Evolutionary conservation across 2,797 vertebrate species (phyloP).

Genomic region (Ptychadena robeensis): DNA sequence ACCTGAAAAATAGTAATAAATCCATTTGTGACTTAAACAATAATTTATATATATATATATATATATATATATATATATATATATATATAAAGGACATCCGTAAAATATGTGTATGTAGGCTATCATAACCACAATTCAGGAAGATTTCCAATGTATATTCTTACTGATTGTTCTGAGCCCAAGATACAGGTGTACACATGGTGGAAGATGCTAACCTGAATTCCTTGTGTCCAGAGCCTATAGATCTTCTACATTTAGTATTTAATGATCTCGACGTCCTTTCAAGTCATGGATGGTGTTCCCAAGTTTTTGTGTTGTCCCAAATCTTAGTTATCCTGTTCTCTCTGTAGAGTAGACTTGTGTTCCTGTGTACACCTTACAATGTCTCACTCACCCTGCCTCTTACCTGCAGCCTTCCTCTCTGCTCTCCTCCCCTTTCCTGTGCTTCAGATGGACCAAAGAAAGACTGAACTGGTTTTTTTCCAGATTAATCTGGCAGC

Average conservation of each 20-base stretch:
- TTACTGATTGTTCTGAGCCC: too few species aligned
- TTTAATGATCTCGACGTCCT: not conserved
- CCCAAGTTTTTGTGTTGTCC: too few species aligned
- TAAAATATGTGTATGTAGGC: too few species aligned
- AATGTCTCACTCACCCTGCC: not conserved
- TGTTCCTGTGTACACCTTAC: not conserved
- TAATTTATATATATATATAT: too few species aligned
- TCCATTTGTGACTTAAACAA: too few species aligned
- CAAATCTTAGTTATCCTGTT: not conserved
- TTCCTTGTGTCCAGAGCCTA: not conserved
- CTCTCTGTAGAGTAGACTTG: not conserved
- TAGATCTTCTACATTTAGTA: not conserved
- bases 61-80: too few species aligned
- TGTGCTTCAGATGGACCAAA: constrained; percentile 28
- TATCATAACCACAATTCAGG: too few species aligned
- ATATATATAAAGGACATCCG: too few species aligned
- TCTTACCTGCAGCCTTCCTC: not conserved
- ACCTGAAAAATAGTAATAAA: too few species aligned
- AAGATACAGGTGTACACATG: not conserved
- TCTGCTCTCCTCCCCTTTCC: constrained; percentile 9
- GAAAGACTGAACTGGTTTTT: constrained; percentile 44
- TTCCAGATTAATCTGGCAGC: constrained; percentile 50
- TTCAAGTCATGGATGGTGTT: not conserved
- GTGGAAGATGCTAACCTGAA: not conserved
- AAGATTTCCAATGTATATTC: too few species aligned